Evolutionary conservation across 2,888 invertebrate species (phyloP).

Genomic region (Achlya flavicornis): DNA sequence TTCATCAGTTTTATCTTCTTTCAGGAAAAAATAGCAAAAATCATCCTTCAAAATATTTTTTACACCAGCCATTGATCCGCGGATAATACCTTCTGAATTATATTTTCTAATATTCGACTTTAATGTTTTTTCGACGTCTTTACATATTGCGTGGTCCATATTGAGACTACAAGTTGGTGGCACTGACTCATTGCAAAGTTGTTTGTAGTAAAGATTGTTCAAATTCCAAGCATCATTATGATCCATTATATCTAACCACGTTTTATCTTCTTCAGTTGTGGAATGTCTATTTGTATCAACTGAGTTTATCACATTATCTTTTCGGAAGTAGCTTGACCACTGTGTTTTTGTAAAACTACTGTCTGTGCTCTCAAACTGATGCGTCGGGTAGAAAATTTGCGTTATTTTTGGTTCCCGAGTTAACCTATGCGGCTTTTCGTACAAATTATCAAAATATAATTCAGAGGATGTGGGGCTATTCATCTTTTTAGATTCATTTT

Average conservation of each 20-base stretch:
- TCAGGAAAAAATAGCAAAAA: conserved; percentile 56
- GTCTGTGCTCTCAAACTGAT: background rate
- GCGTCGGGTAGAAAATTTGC: conserved; percentile 11
- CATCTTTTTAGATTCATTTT: conserved; percentile 23
- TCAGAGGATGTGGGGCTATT: background rate
- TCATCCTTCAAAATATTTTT: conserved; percentile 36
- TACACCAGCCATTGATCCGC: conserved; percentile 31
- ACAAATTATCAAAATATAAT: background rate
- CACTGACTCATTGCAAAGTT: background rate
- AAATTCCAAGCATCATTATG: background rate
- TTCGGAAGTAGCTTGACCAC: background rate
- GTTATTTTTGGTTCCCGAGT: background rate
- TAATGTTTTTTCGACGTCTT: background rate
- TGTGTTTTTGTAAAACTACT: background rate
- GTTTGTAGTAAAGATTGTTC: background rate
- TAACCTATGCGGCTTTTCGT: background rate
- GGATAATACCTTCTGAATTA: conserved; percentile 17
- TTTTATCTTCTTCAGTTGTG: background rate
- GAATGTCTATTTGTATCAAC: background rate
- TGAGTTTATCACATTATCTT: background rate
- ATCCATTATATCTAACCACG: background rate
- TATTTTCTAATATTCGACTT: background rate
- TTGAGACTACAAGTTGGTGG: background rate
- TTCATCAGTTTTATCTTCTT: conserved; percentile 19
- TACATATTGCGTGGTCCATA: background rate